Conservation (phyloP, 2,113 vertebrate species). For the Hypomesus transpacificus region DNA sequence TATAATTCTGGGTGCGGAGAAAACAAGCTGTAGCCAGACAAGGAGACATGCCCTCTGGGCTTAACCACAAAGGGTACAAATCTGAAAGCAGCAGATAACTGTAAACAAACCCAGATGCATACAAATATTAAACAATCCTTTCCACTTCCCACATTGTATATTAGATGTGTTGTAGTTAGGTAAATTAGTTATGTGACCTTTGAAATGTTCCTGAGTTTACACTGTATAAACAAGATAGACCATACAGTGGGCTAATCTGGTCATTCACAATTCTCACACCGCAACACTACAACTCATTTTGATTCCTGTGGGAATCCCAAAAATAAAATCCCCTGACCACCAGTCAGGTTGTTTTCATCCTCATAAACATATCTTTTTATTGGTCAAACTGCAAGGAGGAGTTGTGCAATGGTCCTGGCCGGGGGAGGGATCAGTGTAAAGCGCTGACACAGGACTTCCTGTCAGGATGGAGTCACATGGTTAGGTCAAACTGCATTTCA, state of each 20-base stretch:
- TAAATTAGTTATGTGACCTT: not conserved
- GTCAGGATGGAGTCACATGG: constrained; percentile 68
- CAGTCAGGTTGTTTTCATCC: constrained; percentile 27
- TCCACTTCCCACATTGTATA: not conserved
- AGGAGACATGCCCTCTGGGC: not conserved
- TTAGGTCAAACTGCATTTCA: constrained; percentile 52
- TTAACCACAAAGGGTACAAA: not conserved
- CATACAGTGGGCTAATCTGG: constrained; percentile 25
- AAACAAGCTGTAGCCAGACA: not conserved
- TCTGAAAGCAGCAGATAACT: not conserved
- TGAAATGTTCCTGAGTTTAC: not conserved
- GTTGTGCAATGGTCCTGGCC: constrained; percentile 56
- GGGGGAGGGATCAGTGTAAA: constrained; percentile 47
- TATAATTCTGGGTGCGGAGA: not conserved
- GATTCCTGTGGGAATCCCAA: constrained; percentile 9
- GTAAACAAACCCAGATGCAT: not conserved
- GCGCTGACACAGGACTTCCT: constrained; percentile 69
- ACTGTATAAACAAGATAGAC: constrained; percentile 32
- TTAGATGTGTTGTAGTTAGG: not conserved
- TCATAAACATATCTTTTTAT: constrained; percentile 41
- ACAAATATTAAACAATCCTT: not conserved
- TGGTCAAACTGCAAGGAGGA: constrained; percentile 23
- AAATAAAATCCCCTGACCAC: constrained; percentile 23
- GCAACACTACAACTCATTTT: constrained; percentile 28
- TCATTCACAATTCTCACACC: constrained; percentile 16